Evolutionary conservation across 2,797 vertebrate genomes (phyloP).

Genomic region (Acestrorhynchus altus): DNA sequence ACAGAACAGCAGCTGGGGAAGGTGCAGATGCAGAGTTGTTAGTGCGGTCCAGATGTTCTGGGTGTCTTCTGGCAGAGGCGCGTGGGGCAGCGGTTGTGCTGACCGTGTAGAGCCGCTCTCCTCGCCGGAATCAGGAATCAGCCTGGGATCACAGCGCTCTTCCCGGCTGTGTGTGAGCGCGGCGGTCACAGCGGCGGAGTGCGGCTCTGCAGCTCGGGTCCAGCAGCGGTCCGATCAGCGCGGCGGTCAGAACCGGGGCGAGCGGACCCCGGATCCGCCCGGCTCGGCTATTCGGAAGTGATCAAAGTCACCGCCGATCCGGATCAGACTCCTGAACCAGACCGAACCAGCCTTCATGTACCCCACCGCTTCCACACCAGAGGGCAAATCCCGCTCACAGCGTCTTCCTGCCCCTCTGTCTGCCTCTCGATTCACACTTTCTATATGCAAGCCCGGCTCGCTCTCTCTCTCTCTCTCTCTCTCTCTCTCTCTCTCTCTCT

Average conservation of each 20-base stretch:
- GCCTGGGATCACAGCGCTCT: conserved; percentile 1
- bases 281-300: conserved; percentile 14
- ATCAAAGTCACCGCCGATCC: conserved; percentile 33
- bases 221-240: background rate
- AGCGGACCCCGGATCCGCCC: too few species aligned
- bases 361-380: background rate
- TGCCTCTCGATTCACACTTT: conserved; percentile 35
- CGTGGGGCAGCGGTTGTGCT: background rate
- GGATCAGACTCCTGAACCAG: conserved; percentile 5
- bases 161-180: background rate
- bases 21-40: conserved; percentile 23
- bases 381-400: background rate
- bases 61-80: conserved; percentile 24
- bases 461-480: conserved; percentile 4
- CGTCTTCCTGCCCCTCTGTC: background rate
- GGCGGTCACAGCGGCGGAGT: background rate
- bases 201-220: conserved; percentile 1
- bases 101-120: background rate
- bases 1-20: conserved; percentile 15
- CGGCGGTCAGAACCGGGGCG: too few species aligned
- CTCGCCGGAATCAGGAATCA: background rate
- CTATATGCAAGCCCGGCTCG: conserved; percentile 37
- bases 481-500: conserved; percentile 17
- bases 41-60: background rate
- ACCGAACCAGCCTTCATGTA: background rate